These are phyloP conservation scores for Syrmaticus mikado DNA, from an alignment of 2,113 vertebrate genomes.

Conservation along the genomic window DNA sequence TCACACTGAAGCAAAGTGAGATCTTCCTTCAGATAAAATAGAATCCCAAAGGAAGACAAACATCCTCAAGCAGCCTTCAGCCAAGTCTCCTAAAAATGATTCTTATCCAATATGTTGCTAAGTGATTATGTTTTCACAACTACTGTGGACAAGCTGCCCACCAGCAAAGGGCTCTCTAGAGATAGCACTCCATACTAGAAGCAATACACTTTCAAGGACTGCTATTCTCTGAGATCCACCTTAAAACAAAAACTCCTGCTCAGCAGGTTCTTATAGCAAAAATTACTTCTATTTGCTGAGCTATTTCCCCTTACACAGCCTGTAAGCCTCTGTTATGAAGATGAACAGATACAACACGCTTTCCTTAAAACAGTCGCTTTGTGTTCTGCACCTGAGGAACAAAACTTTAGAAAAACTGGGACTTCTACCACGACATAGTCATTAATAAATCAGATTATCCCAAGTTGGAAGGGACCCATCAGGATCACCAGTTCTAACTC, in stretches of 20 bases:
- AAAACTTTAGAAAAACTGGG: not conserved
- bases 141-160: not conserved
- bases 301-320: not conserved
- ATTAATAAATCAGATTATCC: not conserved
- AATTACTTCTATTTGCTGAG: not conserved
- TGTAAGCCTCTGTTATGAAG: not conserved
- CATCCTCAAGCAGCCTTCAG: not conserved
- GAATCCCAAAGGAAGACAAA: not conserved
- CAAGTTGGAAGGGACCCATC: no score
- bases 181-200: not conserved
- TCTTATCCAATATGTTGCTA: not conserved
- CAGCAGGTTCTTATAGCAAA: not conserved
- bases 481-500: no score
- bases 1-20: not conserved
- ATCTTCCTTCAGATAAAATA: not conserved
- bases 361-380: not conserved
- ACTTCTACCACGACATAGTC: not conserved
- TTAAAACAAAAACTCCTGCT: not conserved
- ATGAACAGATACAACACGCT: not conserved
- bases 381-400: not conserved
- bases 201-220: not conserved
- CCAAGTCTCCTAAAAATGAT: not conserved
- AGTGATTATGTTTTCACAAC: not conserved
- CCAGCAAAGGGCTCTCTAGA: not conserved
- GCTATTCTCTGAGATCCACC: not conserved